Evolutionary conservation across 2,888 invertebrate genomes (phyloP).

Genomic region (Mesochorus sp.): DNA sequence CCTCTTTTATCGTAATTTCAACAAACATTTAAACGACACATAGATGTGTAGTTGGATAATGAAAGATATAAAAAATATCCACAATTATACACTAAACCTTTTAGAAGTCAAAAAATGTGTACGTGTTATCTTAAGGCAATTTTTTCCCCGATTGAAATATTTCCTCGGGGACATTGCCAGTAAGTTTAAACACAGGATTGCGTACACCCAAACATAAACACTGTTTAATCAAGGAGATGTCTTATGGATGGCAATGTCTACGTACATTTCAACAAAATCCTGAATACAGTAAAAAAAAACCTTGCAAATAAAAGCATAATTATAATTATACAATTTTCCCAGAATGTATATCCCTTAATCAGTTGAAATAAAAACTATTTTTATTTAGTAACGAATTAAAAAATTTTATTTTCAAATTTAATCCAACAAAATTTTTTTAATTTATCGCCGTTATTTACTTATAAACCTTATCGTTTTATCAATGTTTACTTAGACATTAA

Average conservation of each 20-base stretch:
- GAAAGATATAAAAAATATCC: background rate
- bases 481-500: background rate
- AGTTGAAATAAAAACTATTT: conserved; percentile 11
- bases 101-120: conserved; percentile 56
- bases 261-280: conserved; percentile 48
- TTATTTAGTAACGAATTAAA: background rate
- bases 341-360: too few relatives aligned
- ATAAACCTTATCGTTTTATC: background rate
- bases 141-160: conserved; percentile 72
- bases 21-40: too few relatives aligned
- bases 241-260: conserved; percentile 9
- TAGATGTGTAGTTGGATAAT: too few relatives aligned
- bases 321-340: too few relatives aligned
- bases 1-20: too few relatives aligned
- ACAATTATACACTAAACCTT: too few relatives aligned
- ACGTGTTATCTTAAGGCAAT: conserved; percentile 38
- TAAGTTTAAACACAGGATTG: conserved; percentile 26
- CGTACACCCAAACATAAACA: conserved; percentile 33
- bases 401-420: too few relatives aligned
- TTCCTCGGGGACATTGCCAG: conserved; percentile 66
- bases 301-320: conserved; percentile 17
- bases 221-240: too few relatives aligned
- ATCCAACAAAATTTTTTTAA: too few relatives aligned
- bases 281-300: conserved; percentile 52
- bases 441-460: background rate